Evolutionary conservation across 2,113 vertebrate genomes (phyloP).

Genomic region (Tonatia bakeri): DNA sequence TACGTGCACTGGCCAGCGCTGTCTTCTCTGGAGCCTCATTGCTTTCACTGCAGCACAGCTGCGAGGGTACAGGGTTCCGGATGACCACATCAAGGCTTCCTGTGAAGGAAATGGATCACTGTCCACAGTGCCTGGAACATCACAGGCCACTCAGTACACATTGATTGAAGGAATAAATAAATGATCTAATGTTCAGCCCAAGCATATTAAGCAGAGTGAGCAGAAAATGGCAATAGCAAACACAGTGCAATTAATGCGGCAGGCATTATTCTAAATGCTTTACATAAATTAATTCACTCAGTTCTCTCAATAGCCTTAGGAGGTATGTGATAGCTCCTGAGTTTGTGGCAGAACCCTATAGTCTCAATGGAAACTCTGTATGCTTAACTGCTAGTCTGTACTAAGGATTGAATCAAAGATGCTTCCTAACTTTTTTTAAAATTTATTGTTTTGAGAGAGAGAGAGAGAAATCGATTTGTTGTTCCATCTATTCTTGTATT

Average conservation of each 20-base stretch:
- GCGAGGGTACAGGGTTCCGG: not conserved
- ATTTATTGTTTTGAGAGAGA: not conserved
- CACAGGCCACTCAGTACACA: constrained; percentile 8
- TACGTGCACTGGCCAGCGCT: not conserved
- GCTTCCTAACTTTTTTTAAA: not conserved
- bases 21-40: not conserved
- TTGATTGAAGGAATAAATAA: constrained; percentile 38
- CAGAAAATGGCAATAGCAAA: constrained; percentile 22
- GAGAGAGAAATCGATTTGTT: not conserved
- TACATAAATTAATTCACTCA: not conserved
- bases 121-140: not conserved
- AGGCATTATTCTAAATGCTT: not conserved
- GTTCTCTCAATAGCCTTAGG: not conserved
- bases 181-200: constrained; percentile 1
- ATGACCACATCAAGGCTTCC: not conserved
- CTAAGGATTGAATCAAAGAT: not conserved
- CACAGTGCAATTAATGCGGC: not conserved
- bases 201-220: constrained; percentile 4
- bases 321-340: not conserved
- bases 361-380: not conserved
- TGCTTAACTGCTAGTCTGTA: not conserved
- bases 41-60: not conserved
- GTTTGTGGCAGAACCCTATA: not conserved
- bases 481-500: not conserved
- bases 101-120: not conserved